phyloP scores from a whole-genome alignment of 1,140 invertebrate species.

The Plectrocnemia conspersa region DNA sequence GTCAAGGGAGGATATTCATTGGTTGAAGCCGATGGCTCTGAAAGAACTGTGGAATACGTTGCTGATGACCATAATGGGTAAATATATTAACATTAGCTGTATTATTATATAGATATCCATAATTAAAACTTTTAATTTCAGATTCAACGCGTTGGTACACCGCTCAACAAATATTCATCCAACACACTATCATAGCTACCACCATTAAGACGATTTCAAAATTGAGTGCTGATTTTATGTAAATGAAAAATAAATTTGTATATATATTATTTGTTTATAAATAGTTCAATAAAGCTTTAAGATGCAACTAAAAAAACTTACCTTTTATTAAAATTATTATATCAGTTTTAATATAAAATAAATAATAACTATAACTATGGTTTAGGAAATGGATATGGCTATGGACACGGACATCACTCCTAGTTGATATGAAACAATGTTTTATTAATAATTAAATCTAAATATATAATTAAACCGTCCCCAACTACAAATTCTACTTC shows the following conservation, averaged over 20 bases:
- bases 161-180: neutral
- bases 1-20: conserved; percentile 74
- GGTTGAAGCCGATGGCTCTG: conserved; percentile 72
- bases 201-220: neutral
- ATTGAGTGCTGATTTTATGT: neutral
- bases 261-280: neutral
- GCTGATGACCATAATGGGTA: conserved; percentile 72
- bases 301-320: neutral
- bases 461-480: no score
- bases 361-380: no score
- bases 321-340: no score
- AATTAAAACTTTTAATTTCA: neutral
- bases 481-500: conserved; percentile 44
- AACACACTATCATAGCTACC: neutral
- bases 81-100: no score
- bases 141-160: neutral
- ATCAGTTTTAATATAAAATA: no score
- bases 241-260: neutral
- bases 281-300: neutral
- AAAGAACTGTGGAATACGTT: conserved; percentile 70
- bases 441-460: no score
- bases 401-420: conserved; percentile 30
- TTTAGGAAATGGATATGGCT: neutral
- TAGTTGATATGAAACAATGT: no score
- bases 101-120: no score